Base-by-base conservation (phyloP, 2,113 vertebrate species). In the Prinia subflava region DNA sequence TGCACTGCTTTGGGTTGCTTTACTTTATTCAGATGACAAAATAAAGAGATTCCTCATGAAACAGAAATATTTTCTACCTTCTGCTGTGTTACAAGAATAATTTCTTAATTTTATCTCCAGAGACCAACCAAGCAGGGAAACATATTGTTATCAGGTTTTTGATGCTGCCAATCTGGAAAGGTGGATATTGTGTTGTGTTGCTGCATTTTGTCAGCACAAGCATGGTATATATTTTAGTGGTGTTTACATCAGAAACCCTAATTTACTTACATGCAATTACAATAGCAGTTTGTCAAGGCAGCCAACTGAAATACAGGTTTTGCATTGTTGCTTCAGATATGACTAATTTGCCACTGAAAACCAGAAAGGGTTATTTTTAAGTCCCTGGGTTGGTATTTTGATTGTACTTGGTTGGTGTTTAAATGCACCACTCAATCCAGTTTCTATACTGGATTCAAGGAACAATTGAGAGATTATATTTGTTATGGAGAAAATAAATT, bases 21-120 rank as follows among this genome's bases (percentile, higher is more conserved):
- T 70, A 23, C 13, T 85, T 88, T 52, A 46, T 78, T 74, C 41
- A 82, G 56, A 27, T 27, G 39, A 53, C 33, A 78, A 64, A 11
- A 5, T 44, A 44, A 14, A 84, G 65, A 70, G 67, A 59, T 30
- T 91, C 47, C 33, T 75, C 30, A 22, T 18, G 67, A 78, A 89
- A 47, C 23, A 82, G 73, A 92, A 81, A 71, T 31, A 47, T 64
- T 82, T 87, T 64, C 65, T 83, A 28, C 11, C 6, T 10, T 77
- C 22, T 83, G n/a, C 17, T 35, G 10, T 47, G 55, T 70, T 91
- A 15, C 11, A 68, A 53, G 46, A 60, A 64, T 28, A 68, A 82
- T 68, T 84, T 91, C 47, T 71, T 89, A 75, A 64, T 78, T 91
- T 91, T 93, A 90, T 91, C 83, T 91, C 55, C 53, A 73, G 70